Evolutionary conservation across 2,113 vertebrate species (phyloP).

Genomic region (Triplophysa rosa): DNA sequence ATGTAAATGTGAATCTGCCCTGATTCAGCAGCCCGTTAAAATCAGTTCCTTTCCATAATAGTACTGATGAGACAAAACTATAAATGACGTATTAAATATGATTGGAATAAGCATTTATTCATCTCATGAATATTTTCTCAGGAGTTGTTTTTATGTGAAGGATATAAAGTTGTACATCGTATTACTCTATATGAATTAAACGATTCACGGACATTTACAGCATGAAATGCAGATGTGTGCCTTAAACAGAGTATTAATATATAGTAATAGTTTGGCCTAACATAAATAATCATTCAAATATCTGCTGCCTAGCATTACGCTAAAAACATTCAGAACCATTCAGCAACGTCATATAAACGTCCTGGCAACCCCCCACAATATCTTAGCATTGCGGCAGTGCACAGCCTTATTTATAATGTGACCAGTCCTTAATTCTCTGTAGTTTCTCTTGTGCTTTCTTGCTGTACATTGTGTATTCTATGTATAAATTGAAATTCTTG

Average conservation of each 20-base stretch:
- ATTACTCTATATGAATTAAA: conserved; percentile 17
- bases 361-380: neutral
- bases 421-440: no score
- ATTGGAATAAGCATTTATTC: neutral
- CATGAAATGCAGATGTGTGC: neutral
- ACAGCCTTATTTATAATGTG: no score
- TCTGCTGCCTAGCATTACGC: neutral
- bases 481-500: no score
- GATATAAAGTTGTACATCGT: neutral
- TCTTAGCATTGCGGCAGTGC: no score
- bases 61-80: neutral
- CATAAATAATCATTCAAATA: neutral
- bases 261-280: no score
- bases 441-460: no score
- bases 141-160: neutral
- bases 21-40: neutral
- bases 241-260: neutral
- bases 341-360: neutral
- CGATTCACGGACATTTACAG: neutral
- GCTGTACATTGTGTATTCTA: no score
- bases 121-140: no score
- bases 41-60: neutral
- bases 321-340: neutral
- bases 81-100: neutral
- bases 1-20: conserved; percentile 8